Evolutionary conservation across 2,888 invertebrate species (phyloP).

Genomic region (Amblyteles armatorius): DNA sequence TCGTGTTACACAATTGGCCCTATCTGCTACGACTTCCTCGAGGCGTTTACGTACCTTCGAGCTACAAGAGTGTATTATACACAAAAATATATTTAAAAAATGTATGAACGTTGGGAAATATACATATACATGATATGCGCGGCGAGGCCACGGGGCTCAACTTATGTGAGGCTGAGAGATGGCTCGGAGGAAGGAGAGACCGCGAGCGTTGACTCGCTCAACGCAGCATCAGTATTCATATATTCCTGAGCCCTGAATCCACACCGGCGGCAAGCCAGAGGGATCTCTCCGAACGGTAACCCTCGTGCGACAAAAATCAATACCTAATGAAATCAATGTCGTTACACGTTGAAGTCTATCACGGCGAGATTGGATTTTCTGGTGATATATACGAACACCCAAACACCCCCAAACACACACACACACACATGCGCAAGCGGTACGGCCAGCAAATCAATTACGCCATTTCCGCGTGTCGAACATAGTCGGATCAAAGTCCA

Average conservation of each 20-base stretch:
- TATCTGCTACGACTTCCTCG: conserved; percentile 8
- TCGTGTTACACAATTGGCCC: conserved; percentile 26
- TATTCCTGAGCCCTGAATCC: conserved; percentile 76
- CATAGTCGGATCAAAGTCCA: conserved; percentile 31
- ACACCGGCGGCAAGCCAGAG: conserved; percentile 61
- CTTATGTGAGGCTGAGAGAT: conserved; percentile 48
- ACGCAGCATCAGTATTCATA: conserved; percentile 79
- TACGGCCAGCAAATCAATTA: conserved; percentile 41
- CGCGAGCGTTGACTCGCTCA: conserved; percentile 55
- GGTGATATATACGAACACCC: neutral
- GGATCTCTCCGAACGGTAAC: conserved; percentile 22
- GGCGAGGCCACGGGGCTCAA: conserved; percentile 26
- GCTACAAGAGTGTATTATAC: conserved; percentile 12
- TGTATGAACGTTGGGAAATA: neutral
- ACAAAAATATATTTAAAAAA: conserved; percentile 31
- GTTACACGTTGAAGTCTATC: conserved; percentile 66
- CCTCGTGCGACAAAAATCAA: conserved; percentile 76
- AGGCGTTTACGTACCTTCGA: conserved; percentile 42
- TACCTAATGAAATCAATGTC: conserved; percentile 82
- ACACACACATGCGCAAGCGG: neutral
- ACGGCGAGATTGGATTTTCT: conserved; percentile 56
- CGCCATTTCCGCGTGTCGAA: conserved; percentile 4
- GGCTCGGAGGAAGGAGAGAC: conserved; percentile 47
- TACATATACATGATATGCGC: conserved; percentile 9
- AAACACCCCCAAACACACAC: neutral